Evolutionary conservation across 2,113 vertebrate species (phyloP).

Genomic region (Pseudopodoces humilis): DNA sequence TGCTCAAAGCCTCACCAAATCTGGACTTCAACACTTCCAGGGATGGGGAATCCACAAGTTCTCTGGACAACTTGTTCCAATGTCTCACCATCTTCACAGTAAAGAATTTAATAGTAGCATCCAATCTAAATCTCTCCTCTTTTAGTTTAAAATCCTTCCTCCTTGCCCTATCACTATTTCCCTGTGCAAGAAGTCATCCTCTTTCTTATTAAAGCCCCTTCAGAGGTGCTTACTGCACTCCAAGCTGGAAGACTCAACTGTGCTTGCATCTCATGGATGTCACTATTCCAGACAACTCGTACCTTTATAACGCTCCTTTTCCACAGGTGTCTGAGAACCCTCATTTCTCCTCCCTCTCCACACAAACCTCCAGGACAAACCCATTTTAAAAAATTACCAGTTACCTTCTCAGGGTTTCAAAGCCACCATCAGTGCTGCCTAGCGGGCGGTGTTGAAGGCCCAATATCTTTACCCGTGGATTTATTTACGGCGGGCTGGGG

Average conservation of each 20-base stretch:
- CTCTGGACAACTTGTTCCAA: neutral
- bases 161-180: neutral
- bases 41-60: neutral
- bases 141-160: neutral
- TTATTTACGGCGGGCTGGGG: neutral
- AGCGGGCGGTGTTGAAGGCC: neutral
- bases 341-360: neutral
- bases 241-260: neutral
- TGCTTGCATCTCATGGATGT: neutral
- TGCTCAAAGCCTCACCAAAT: neutral
- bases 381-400: fast-evolving
- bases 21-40: neutral
- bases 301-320: fast-evolving
- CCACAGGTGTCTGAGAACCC: neutral
- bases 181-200: neutral
- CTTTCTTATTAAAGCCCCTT: neutral
- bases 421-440: neutral
- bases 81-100: neutral
- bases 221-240: too few species aligned
- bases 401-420: neutral
- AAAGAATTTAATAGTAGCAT: neutral
- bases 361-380: neutral
- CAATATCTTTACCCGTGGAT: neutral
- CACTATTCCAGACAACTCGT: neutral
- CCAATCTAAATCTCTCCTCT: neutral